phyloP scores from a whole-genome alignment of 2,113 vertebrate species.

The Felis catus region DNA sequence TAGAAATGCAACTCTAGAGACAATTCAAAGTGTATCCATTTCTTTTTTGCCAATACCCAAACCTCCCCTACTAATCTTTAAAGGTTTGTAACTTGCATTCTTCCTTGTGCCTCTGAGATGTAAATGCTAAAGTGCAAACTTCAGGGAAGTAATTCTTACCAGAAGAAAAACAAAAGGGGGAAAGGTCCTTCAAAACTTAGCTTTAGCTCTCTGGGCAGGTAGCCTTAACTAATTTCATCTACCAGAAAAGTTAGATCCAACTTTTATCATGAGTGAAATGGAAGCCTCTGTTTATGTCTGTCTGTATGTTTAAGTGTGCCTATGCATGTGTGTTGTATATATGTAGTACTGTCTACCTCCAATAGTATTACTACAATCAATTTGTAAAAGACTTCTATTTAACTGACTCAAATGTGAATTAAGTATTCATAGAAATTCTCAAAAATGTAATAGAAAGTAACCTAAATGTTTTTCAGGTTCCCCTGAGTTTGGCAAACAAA shows the following conservation, averaged over 20 bases:
- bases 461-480: background rate
- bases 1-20: background rate
- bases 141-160: background rate
- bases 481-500: background rate
- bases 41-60: background rate
- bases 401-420: background rate
- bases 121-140: background rate
- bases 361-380: background rate
- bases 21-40: background rate
- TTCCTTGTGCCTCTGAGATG: background rate
- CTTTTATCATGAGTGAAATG: background rate
- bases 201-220: background rate
- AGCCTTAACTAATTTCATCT: background rate
- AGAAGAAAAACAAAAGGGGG: background rate
- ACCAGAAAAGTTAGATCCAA: background rate
- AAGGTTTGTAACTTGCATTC: background rate
- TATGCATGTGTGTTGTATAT: background rate
- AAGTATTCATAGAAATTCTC: background rate
- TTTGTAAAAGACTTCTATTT: background rate
- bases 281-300: background rate
- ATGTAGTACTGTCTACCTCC: background rate
- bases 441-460: background rate
- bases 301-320: background rate
- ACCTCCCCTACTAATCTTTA: background rate
- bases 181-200: background rate